These are phyloP conservation scores for Porites evermanni DNA, from an alignment of 92 coral and sea anemone species.

Conservation along the genomic window DNA sequence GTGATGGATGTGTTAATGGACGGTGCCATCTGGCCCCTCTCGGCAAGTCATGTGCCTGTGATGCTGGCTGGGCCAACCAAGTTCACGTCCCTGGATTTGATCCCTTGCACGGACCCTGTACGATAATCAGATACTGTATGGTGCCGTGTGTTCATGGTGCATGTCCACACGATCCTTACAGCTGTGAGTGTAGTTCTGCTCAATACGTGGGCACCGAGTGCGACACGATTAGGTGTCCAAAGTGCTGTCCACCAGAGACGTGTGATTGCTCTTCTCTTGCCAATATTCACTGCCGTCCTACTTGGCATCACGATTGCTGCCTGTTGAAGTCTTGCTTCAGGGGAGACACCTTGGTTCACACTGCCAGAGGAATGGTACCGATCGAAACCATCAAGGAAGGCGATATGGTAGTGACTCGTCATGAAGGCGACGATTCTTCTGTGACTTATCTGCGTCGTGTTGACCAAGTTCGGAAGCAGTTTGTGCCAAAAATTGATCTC, in stretches of 20 bases:
- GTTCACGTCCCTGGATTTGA: constrained; percentile 43
- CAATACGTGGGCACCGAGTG: constrained; percentile 79
- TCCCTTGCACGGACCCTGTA: constrained; percentile 78
- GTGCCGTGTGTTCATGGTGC: constrained; percentile 74
- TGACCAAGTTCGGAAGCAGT: constrained; percentile 78
- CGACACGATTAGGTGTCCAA: constrained; percentile 80
- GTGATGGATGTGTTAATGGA: constrained; percentile 88
- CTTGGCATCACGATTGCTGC: constrained; percentile 91
- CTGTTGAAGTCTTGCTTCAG: constrained; percentile 87
- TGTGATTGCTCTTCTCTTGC: constrained; percentile 77
- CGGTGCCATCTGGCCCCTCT: constrained; percentile 44
- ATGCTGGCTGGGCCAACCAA: constrained; percentile 69
- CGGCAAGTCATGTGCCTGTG: constrained; percentile 77
- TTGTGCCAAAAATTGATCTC: constrained; percentile 65
- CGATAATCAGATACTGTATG: constrained; percentile 68
- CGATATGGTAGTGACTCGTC: constrained; percentile 87
- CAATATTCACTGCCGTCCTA: constrained; percentile 45
- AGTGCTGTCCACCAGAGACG: constrained; percentile 93
- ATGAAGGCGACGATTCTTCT: constrained; percentile 80
- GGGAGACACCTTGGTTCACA: constrained; percentile 90
- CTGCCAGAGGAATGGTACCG: constrained; percentile 80
- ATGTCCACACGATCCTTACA: constrained; percentile 77
- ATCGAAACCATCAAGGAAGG: constrained; percentile 75
- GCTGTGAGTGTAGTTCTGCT: constrained; percentile 67
- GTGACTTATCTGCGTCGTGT: constrained; percentile 79